Base-by-base conservation (phyloP, 2,888 invertebrate species). In the Iphiclides podalirius region DNA sequence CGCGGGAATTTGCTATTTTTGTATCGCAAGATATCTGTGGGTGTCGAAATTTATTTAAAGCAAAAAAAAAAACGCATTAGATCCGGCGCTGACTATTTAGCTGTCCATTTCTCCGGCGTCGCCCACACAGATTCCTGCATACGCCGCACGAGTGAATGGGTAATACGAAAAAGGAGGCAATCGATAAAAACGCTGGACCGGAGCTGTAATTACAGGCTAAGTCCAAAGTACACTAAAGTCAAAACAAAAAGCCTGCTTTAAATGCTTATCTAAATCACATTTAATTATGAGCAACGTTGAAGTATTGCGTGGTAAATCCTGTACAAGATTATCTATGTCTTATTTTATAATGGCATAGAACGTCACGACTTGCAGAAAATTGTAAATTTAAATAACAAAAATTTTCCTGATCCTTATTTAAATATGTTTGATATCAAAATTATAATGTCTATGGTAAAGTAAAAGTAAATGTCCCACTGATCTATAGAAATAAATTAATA, bases 201-300 rank as follows among this genome's bases (percentile, higher is more conserved):
- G 34, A 42, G 31, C 34, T 34, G 43, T 49, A 49, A 49, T 49
- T 49, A 43, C 38, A 39, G 26, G 7, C n/a, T 33, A 12, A 26
- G 14, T 26, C 16, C 48, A 28, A n/a, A 39, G 44, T 36, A 50
- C 43, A 44, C 44, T 28, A 44, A n/a, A 34, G 20, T 12, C 37
- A 20, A 40, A 44, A 49, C 44, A 43, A 39, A 44, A 44, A 20
- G 31, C 26, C 38, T 20, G 36, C 48, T 49, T 15, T 45, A 47
- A 45, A 53, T 42, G 52, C 42, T 46, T 53, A 53, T 53, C 52
- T 49, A 35, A 11, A 37, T 51, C 50, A 20, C 28, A 20, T 50
- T 50, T 51, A 28, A 41, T 31, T 31, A 12, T 36, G 39, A n/a
- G 14, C 20, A 17, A 35, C 28, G 36, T 13, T 43, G 17, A 38